These are phyloP conservation scores for Dendrolimus houi DNA, from an alignment of 2,888 invertebrate genomes.

Conservation along the genomic window DNA sequence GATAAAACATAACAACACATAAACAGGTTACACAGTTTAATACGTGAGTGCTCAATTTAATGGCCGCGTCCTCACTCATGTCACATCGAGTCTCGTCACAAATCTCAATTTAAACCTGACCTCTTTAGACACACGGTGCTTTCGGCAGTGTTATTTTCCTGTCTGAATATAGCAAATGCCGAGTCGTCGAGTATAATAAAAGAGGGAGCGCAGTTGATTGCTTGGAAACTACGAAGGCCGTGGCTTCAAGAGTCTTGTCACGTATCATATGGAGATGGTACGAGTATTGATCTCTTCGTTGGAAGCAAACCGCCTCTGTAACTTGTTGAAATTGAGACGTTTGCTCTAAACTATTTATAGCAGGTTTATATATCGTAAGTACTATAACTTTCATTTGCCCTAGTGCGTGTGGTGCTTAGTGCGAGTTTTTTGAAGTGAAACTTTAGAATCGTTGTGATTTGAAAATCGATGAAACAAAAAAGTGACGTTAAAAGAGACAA, in stretches of 20 bases:
- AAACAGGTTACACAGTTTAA: no score
- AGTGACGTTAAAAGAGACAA: no score
- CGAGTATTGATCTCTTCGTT: neutral
- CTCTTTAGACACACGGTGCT: neutral
- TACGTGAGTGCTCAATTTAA: neutral
- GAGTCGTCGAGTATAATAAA: neutral
- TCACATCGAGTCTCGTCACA: neutral
- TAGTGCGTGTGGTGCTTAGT: no score
- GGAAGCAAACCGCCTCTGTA: neutral
- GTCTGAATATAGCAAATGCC: neutral
- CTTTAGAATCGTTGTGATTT: no score
- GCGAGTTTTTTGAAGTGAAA: no score
- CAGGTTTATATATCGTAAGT: no score
- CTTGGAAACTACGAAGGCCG: neutral
- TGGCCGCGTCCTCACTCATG: neutral
- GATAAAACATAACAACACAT: no score
- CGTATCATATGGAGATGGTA: neutral
- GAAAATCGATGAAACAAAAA: no score
- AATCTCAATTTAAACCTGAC: neutral
- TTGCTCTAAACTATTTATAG: no score
- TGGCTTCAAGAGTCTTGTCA: neutral
- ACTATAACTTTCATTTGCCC: no score
- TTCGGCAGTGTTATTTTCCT: neutral
- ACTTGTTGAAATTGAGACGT: no score
- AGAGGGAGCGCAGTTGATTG: neutral